Base-by-base conservation (phyloP, 2,888 invertebrate species). In the Polietes domitor region DNA sequence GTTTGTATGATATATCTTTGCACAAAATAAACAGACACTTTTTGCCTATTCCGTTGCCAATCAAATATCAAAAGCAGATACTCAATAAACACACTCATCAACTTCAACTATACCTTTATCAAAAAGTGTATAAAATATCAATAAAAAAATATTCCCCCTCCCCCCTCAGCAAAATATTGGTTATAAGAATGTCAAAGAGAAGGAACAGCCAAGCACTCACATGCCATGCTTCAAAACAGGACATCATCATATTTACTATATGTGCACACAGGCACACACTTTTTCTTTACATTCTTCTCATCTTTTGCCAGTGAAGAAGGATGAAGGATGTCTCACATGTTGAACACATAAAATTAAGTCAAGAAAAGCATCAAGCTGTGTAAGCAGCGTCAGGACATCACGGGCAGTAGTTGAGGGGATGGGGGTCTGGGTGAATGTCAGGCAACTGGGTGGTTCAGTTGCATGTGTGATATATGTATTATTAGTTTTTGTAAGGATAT, bases 61-160 rank as follows among this genome's bases (percentile, higher is more conserved):
- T 84, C 84, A 84, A 72, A 79, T 84, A 84, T 84, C 79, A 84
- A 79, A 84, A 81, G 78, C 81, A 81, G 81, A 81, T 81, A 81
- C 81, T 84, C 81, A 81, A 79, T 79, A 81, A 84, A 84, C 84
- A 81, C 84, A 84, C 84, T 84, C 55, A 76, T 79, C 79, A 81
- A 81, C 61, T 55, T 53, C 24, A 24, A 43, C 50, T 75, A 50
- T 76, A 65, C 65, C 76, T 68, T 76, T 65, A 76, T 76, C 65
- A 68, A 73, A 61, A 77, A 55, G 72, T 81, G 73, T 81, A 81
- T 84, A 79, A 79, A 84, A 84, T 84, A 84, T 81, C 84, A 81
- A 81, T 81, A 84, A 84, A 79, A 73, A 68, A 68, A 41, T 17
- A 41, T 68, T 41, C n/a, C 28, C 37, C 32, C 37, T 68, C 43